Conservation (phyloP, 2,113 vertebrate species). For the Excalfactoria chinensis region DNA sequence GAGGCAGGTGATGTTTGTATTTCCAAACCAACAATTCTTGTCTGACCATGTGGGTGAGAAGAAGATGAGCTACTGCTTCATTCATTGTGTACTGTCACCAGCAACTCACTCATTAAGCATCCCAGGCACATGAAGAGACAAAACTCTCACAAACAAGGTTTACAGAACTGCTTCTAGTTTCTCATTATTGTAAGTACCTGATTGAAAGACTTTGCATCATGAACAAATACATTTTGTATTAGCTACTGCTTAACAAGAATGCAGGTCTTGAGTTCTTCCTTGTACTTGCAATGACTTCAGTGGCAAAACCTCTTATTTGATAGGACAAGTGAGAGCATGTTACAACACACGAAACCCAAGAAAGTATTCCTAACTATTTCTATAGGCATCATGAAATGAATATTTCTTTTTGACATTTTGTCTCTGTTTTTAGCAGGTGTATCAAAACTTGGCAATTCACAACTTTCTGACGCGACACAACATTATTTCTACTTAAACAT, state of each 20-base stretch:
- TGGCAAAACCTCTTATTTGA: background rate
- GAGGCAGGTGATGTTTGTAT: background rate
- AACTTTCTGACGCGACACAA: background rate
- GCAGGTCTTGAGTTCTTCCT: background rate
- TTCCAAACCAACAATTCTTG: background rate
- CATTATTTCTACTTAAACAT: background rate
- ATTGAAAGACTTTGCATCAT: background rate
- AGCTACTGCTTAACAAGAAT: background rate
- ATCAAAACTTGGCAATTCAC: background rate
- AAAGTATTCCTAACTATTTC: background rate
- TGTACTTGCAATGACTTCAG: background rate
- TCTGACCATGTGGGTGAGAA: background rate
- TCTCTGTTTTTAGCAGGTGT: background rate
- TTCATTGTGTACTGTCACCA: fast-evolving
- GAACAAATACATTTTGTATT: background rate
- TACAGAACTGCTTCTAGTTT: background rate
- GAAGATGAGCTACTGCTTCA: background rate
- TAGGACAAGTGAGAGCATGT: background rate
- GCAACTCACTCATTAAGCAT: fast-evolving
- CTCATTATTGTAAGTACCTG: background rate
- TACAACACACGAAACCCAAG: background rate
- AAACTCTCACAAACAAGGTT: background rate
- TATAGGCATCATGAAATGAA: background rate
- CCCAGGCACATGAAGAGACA: background rate
- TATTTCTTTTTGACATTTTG: background rate